Evolutionary conservation across 2,888 invertebrate species (phyloP).

Genomic region (Drosophila kanekoi): DNA sequence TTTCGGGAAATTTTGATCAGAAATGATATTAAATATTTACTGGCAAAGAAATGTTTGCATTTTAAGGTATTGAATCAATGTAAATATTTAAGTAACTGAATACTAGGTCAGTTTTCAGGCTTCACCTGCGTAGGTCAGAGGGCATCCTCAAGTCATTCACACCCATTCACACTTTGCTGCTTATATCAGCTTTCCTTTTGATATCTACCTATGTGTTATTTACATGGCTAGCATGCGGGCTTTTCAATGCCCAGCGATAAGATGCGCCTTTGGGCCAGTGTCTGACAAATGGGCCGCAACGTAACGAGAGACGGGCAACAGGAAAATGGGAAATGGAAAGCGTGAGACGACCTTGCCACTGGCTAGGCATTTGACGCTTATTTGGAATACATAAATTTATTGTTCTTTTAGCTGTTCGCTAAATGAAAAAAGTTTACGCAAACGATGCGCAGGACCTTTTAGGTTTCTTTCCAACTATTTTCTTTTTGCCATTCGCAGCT

Average conservation of each 20-base stretch:
- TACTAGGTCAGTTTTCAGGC: neutral
- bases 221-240: constrained; percentile 38
- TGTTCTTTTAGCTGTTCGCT: constrained; percentile 10
- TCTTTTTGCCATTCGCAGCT: constrained; percentile 53
- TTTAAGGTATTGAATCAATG: neutral
- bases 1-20: no score
- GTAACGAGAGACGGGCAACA: constrained; percentile 5
- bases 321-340: neutral
- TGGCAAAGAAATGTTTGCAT: neutral
- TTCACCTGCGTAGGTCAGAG: neutral
- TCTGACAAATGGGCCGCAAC: constrained; percentile 45
- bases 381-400: constrained; percentile 30
- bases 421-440: constrained; percentile 57
- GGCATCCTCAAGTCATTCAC: constrained; percentile 4
- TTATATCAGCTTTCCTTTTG: constrained; percentile 25
- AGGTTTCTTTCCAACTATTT: constrained; percentile 42
- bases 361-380: neutral
- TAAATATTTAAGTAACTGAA: neutral
- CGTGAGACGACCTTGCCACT: constrained; percentile 32
- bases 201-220: constrained; percentile 44
- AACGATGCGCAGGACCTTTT: constrained; percentile 12
- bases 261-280: constrained; percentile 27
- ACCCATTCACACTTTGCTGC: neutral
- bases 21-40: no score
- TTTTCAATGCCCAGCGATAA: constrained; percentile 51